Conservation (phyloP, 2,797 vertebrate species). For the Micropoecilia bifurca region DNA sequence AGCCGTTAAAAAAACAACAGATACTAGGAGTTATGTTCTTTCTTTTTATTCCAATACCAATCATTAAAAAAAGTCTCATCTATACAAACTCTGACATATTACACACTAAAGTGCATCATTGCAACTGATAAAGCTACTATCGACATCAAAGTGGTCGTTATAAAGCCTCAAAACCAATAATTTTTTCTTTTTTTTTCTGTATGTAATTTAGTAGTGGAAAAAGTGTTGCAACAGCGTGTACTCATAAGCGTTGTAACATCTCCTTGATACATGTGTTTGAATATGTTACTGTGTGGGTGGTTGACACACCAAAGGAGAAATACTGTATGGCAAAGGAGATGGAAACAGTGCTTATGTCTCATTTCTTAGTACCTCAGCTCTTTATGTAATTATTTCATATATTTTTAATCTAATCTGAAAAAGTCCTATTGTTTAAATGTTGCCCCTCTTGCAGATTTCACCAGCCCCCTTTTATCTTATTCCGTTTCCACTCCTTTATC, state of each 20-base stretch:
- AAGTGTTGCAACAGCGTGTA: constrained; percentile 5
- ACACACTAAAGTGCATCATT: neutral
- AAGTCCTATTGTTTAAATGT: constrained; percentile 7
- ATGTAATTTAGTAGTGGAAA: constrained; percentile 3
- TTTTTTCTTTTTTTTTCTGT: neutral
- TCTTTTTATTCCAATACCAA: neutral
- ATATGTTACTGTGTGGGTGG: constrained; percentile 57
- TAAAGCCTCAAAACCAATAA: constrained; percentile 7
- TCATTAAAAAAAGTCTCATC: neutral
- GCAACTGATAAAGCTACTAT: neutral
- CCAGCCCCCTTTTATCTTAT: constrained; percentile 14
- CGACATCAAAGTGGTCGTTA: neutral
- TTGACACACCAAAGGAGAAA: constrained; percentile 46
- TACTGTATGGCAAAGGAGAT: constrained; percentile 26
- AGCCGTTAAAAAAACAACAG: neutral
- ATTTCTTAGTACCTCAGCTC: constrained; percentile 8
- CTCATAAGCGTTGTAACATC: constrained; percentile 21
- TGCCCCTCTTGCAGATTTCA: constrained; percentile 22
- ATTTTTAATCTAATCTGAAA: neutral
- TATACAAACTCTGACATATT: neutral
- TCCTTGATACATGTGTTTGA: constrained; percentile 47
- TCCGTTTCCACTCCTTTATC: constrained; percentile 50
- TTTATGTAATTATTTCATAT: neutral
- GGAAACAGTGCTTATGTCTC: constrained; percentile 25
- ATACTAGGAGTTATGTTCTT: neutral